phyloP scores from a whole-genome alignment of 1,140 invertebrate genomes.

The Platyscapa corneri region DNA sequence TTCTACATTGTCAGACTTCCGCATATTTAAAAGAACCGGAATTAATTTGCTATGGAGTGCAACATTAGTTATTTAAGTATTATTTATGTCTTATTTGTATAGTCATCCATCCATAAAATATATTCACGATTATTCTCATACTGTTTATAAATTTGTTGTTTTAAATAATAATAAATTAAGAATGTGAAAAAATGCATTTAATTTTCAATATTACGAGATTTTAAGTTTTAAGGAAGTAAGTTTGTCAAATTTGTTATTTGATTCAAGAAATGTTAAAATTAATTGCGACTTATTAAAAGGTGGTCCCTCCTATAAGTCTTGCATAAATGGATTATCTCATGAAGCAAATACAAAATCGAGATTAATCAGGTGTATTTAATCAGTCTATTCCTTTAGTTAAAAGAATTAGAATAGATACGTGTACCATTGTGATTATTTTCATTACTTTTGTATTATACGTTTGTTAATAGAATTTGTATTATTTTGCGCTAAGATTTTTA shows the following conservation, averaged over 20 bases:
- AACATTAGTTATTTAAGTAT: neutral
- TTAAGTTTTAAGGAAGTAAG: neutral
- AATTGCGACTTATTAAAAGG: neutral
- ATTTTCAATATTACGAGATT: neutral
- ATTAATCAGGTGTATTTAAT: neutral
- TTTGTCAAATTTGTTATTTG: neutral
- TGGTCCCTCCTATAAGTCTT: neutral
- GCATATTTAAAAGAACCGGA: neutral
- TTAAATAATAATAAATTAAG: neutral
- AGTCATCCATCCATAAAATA: constrained; percentile 4
- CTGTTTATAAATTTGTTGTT: neutral
- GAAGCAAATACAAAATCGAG: neutral
- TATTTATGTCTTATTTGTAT: neutral
- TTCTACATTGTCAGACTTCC: neutral
- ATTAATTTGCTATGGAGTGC: neutral
- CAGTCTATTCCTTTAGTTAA: neutral
- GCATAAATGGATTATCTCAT: neutral
- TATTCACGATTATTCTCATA: neutral
- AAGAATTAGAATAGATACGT: neutral
- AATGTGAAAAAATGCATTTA: neutral
- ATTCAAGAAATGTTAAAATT: neutral
- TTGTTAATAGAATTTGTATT: neutral
- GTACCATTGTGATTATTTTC: neutral
- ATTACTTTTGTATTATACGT: neutral
- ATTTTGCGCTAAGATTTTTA: neutral